These are phyloP conservation scores for Amphiprion clarkii DNA, from an alignment of 2,797 vertebrate genomes.

Conservation along the genomic window DNA sequence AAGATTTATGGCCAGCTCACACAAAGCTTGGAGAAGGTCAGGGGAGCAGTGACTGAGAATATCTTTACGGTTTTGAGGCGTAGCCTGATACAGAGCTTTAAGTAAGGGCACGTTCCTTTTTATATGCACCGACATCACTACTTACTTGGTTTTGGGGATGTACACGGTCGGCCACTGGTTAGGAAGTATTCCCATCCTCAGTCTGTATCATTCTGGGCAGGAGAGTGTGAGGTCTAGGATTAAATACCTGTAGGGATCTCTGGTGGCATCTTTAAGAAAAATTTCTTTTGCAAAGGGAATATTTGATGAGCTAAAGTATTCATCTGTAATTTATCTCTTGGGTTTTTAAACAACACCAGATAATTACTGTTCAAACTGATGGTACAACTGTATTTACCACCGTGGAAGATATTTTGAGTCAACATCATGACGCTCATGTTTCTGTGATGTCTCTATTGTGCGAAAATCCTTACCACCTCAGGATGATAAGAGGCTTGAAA, in stretches of 20 bases:
- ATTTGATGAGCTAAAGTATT: conserved; percentile 9
- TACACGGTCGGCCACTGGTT: neutral
- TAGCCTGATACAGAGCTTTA: too few relatives aligned
- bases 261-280: conserved; percentile 11
- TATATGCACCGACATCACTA: too few relatives aligned
- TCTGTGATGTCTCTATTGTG: conserved; percentile 12
- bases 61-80: neutral
- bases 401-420: neutral
- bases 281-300: neutral
- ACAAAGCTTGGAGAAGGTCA: too few relatives aligned
- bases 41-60: too few relatives aligned
- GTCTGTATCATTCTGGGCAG: conserved; percentile 4
- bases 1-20: too few relatives aligned
- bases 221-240: neutral
- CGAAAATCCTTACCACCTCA: conserved; percentile 12
- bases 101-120: too few relatives aligned
- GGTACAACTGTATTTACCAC: neutral
- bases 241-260: conserved; percentile 2
- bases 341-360: conserved; percentile 16
- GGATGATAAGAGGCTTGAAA: neutral
- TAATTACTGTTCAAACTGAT: too few relatives aligned
- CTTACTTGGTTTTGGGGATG: too few relatives aligned
- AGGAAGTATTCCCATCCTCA: neutral
- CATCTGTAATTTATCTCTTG: neutral
- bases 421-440: neutral